Base-by-base conservation (phyloP, 1,140 invertebrate genomes). In the Diuraphis noxia region DNA sequence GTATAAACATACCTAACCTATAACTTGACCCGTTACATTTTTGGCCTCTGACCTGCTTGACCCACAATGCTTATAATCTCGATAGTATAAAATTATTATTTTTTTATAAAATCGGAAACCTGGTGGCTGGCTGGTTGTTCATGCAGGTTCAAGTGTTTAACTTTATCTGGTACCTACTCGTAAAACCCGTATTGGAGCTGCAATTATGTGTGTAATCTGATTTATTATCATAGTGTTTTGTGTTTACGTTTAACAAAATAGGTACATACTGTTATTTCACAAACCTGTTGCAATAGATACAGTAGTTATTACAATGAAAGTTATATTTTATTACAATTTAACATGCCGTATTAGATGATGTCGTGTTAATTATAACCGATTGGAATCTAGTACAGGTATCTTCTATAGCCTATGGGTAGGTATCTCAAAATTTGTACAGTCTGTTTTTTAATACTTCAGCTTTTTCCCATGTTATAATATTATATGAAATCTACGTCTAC, bases 211-310 rank as follows among this genome's bases (percentile, higher is more conserved):
- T 72, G 30, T 72, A 72, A 72, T 72, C 56, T 72, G 56, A 72
- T 72, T 72, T 72, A 72, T 72, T 72, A 72, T 34, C 56, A 72
- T n/a, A 72, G 56, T n/a, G 56, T 72, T 72, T n/a, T 72, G 56
- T 72, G 30, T 72, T 72, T 72, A n/a, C 56, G n/a, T 72, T 72
- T 72, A 72, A n/a, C 56, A n/a, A 72, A 72, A 72, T 72, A n/a
- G n/a, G n/a, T n/a, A 72, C n/a, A 72, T n/a, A 72, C n/a, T n/a
- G n/a, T 72, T 72, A 72, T n/a, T 72, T 72, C 56, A 72, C n/a
- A 72, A 72, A 72, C 56, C n/a, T n/a, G 56, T 72, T n/a, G n/a
- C 13, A 72, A n/a, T n/a, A n/a, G 56, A 5, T 17, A n/a, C 56
- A 72, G 56, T 72, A 72, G n/a, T 72, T 63, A 72, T 72, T 72